Percentiles rank a stretch among this genome's conserved stretches.
These are phyloP conservation scores for Brenthis ino DNA, from an alignment of 2,888 invertebrate genomes.

Conservation along the genomic window DNA sequence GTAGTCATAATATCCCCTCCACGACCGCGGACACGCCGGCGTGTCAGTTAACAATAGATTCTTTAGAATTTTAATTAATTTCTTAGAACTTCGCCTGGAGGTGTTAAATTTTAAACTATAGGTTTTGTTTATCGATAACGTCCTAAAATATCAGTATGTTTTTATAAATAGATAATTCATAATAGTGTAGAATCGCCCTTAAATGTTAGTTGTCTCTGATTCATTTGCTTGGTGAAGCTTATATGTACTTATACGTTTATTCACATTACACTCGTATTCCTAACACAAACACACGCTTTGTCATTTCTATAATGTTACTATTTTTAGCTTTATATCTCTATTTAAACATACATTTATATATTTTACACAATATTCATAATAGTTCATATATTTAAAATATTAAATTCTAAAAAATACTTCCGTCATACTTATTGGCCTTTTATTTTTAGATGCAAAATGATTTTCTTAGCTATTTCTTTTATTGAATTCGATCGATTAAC, in stretches of 20 bases:
- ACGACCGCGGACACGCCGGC: too few species aligned
- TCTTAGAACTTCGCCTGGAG: too few species aligned
- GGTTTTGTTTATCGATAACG: slow-evolving; percentile 32
- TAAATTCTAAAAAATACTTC: slow-evolving; percentile 1
- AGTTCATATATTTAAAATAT: slow-evolving; percentile 2
- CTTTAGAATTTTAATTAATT: too few species aligned
- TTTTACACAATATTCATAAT: background rate
- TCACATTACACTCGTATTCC: slow-evolving; percentile 18
- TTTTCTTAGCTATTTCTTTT: slow-evolving; percentile 14
- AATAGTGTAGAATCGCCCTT: slow-evolving; percentile 34
- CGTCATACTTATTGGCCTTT: slow-evolving; percentile 14
- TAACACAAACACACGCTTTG: slow-evolving; percentile 27
- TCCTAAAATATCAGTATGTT: slow-evolving; percentile 12
- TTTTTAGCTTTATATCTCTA: slow-evolving; percentile 25
- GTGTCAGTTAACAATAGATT: too few species aligned
- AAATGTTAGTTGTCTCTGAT: background rate
- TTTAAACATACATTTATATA: too few species aligned
- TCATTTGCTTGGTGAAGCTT: slow-evolving; percentile 11
- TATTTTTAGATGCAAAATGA: slow-evolving; percentile 14
- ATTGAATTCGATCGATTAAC: background rate
- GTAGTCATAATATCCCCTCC: background rate
- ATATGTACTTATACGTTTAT: slow-evolving; percentile 6
- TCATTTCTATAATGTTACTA: slow-evolving; percentile 11
- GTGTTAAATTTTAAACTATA: background rate
- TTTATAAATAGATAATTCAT: background rate